These are phyloP conservation scores for Nineta flava DNA, from an alignment of 2,888 invertebrate genomes.

Conservation along the genomic window DNA sequence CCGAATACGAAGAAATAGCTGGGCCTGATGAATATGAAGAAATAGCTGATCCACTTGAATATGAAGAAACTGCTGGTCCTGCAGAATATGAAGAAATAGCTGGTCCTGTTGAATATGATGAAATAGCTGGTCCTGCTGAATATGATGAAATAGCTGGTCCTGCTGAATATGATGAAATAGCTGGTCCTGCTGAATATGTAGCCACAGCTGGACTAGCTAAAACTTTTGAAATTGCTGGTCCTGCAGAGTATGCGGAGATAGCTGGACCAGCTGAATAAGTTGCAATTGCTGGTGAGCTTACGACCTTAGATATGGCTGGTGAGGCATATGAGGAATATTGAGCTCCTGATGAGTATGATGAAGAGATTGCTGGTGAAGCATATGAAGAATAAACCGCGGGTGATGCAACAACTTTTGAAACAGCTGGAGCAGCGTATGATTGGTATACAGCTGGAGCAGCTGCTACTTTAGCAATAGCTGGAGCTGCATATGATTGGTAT, in stretches of 20 bases:
- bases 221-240: slow-evolving; percentile 2
- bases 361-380: slow-evolving; percentile 13
- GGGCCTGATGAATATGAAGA: slow-evolving; percentile 24
- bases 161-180: slow-evolving; percentile 21
- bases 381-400: slow-evolving; percentile 25
- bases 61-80: slow-evolving; percentile 14
- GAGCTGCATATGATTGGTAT: slow-evolving; percentile 13
- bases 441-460: slow-evolving; percentile 16
- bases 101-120: slow-evolving; percentile 20
- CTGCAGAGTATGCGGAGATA: slow-evolving; percentile 1
- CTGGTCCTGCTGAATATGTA: slow-evolving; percentile 17
- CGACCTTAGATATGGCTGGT: slow-evolving; percentile 6
- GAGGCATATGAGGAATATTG: slow-evolving; percentile 7
- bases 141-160: slow-evolving; percentile 23
- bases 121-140: slow-evolving; percentile 14
- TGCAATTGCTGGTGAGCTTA: slow-evolving; percentile 6
- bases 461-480: slow-evolving; percentile 10
- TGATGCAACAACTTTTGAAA: slow-evolving; percentile 22
- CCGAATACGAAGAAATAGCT: slow-evolving; percentile 19
- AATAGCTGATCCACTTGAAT: slow-evolving; percentile 17
- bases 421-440: slow-evolving; percentile 15
- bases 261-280: slow-evolving; percentile 5
- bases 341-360: slow-evolving; percentile 7
- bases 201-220: slow-evolving; percentile 16
- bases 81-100: slow-evolving; percentile 15